Base-by-base conservation (phyloP, 2,888 invertebrate genomes). In the Macropis europaea region DNA sequence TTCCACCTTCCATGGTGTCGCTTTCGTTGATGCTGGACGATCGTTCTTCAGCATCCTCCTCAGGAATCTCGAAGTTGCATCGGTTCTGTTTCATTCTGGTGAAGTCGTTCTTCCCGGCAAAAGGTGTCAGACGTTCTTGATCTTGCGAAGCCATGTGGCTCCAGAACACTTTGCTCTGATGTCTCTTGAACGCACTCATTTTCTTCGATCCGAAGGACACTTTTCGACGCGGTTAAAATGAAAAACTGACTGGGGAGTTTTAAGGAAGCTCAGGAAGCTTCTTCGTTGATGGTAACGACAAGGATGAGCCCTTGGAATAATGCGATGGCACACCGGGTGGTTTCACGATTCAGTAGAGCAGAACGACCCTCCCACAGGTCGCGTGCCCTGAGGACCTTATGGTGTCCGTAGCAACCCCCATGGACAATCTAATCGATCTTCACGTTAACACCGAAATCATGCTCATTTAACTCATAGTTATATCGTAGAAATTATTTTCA, bases 91-190 rank as follows among this genome's bases (percentile, higher is more conserved):
- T 60, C n/a, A n/a, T 19, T 6, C 43, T 57, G 4, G 48, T 15
- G 2, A 48, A 45, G 38, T 63, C 66, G 38, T 59, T 62, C 28
- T 47, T 47, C 28, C n/a, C 13, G 19, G 32, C 30, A 47, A 68
- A 56, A 60, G 28, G 45, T 26, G 57, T 54, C n/a, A 47, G 2
- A 3, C 59, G 45, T 15, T 45, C 79, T 3, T 81, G 22, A 60
- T 90, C 90, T 40, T 77, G 81, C 0, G 81, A 62, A 17, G 86
- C 88, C 90, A 90, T 90, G 50, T 86, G 87, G 2, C 78, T 72
- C 88, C 88, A 90, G 56, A 90, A 90, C 6, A 90, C 88, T 70
- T 84, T 87, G 61, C 90, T 90, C 70, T 86, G 88, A 63, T 83
- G 79, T 54, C 90, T 84, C 61, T 87, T 90, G 63, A 90, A 90